Evolutionary conservation across 2,888 invertebrate species (phyloP), one percentile per base, ranked within the genome.

Genomic region (Amphipoea oculea): DNA sequence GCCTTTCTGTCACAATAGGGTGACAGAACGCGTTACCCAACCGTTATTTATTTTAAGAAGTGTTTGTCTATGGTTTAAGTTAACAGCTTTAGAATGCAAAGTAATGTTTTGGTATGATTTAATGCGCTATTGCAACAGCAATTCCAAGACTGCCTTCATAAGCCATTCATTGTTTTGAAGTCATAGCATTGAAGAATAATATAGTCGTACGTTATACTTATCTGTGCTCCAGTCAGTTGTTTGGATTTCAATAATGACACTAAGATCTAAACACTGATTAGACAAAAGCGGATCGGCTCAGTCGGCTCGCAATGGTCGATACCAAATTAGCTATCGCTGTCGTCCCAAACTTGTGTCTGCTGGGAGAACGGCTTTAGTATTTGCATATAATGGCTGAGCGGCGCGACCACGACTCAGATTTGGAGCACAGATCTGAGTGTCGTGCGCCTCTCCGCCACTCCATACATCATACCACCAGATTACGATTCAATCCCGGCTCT

Each of bases 341-440:
- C 91, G 92, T 93, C 89, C 90, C 81, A 90, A 91, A 91, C 93
- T 94, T 93, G 90, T 85, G 90, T 88, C 92, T 90, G 83, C 92
- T 90, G 83, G 75, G 91, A 92, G 93, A 94, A 92, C 86, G 92
- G 92, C 87, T 89, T 89, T 87, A 90, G 85, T 91, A 95, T 96
- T 96, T 95, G 94, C 95, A 96, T 96, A 96, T 95, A 96, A 96
- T 95, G 94, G 94, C 89, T 90, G 92, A 92, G 92, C 92, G 92
- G 93, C 86, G 94, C 94, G 93, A 93, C 94, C 95, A 95, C 95
- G 94, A 95, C 86, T 91, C 79, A 95, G 96, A 96, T 96, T 94
- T 96, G 88, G 96, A 95, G 94, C 96, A 94, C 71, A 92, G 96
- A 96, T 96, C 93, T 84, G 88, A 89, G 86, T 88, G 92, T 94